Evolutionary conservation across 2,888 invertebrate species (phyloP).

Genomic region (Drosophila lacicola): DNA sequence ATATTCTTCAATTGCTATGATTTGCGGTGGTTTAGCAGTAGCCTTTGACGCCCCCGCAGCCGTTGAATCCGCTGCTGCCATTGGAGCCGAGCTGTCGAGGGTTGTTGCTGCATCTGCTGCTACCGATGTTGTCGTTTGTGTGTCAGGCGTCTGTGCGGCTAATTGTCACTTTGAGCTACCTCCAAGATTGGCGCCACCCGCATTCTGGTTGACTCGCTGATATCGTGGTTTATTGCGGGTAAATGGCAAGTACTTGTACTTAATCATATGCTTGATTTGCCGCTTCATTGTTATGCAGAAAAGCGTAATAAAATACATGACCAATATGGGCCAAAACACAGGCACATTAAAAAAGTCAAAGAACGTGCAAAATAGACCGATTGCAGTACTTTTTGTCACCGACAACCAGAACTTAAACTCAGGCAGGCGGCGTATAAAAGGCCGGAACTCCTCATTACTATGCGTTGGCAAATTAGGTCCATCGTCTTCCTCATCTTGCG

Average conservation of each 20-base stretch:
- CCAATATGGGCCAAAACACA: constrained; percentile 99
- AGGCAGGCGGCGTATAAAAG: constrained; percentile 97
- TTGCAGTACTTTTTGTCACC: constrained; percentile 95
- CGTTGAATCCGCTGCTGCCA: constrained; percentile 34
- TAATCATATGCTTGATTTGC: constrained; percentile 99
- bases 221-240: constrained; percentile 99
- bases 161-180: constrained; percentile 86
- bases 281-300: constrained; percentile 99
- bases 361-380: constrained; percentile 96
- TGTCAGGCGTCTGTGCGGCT: constrained; percentile 85
- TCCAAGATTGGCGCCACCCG: constrained; percentile 43
- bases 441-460: constrained; percentile 98
- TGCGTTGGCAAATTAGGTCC: constrained; percentile 98
- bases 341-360: constrained; percentile 99
- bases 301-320: constrained; percentile 99
- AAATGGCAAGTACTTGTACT: constrained; percentile 99
- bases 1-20: constrained; percentile 83
- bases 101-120: constrained; percentile 59
- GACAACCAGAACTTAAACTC: constrained; percentile 99
- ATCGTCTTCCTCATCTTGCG: constrained; percentile 89
- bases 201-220: constrained; percentile 87
- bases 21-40: constrained; percentile 84
- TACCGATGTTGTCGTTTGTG: constrained; percentile 52
- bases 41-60: constrained; percentile 56
- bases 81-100: constrained; percentile 68